Percentiles rank a stretch among this genome's conserved stretches.
phyloP scores from a whole-genome alignment of 2,888 invertebrate genomes.

The Alentia gelatinosa region DNA sequence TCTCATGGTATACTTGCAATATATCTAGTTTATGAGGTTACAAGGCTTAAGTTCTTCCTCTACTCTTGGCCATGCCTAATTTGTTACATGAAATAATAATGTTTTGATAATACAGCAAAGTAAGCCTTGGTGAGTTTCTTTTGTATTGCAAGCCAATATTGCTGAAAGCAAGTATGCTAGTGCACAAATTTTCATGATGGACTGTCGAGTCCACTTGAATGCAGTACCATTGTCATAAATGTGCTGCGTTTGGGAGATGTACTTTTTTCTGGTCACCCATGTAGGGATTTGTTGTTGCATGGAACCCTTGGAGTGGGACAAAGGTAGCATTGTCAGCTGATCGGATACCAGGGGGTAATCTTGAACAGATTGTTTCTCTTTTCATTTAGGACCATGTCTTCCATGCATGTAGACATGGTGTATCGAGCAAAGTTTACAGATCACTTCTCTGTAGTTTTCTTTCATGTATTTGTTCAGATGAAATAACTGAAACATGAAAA shows the following conservation, averaged over 20 bases:
- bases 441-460: not conserved
- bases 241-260: not conserved
- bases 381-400: not conserved
- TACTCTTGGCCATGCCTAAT: not conserved
- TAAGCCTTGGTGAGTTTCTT: not conserved
- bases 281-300: not conserved
- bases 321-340: not conserved
- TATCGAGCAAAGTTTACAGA: too few relatives aligned
- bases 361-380: not conserved
- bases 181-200: not conserved
- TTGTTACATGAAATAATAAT: not conserved
- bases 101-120: not conserved
- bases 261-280: not conserved
- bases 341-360: not conserved
- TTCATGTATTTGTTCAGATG: not conserved
- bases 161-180: slow-evolving; percentile 11
- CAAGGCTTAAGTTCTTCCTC: not conserved
- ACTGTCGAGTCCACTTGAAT: not conserved
- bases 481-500: not conserved
- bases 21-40: not conserved
- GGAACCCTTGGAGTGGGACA: not conserved
- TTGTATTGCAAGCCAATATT: not conserved
- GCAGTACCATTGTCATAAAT: too few relatives aligned
- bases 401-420: too few relatives aligned
- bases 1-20: not conserved